Evolutionary conservation across 1,140 invertebrate genomes (phyloP).

Genomic region (Bombus difficillimus): DNA sequence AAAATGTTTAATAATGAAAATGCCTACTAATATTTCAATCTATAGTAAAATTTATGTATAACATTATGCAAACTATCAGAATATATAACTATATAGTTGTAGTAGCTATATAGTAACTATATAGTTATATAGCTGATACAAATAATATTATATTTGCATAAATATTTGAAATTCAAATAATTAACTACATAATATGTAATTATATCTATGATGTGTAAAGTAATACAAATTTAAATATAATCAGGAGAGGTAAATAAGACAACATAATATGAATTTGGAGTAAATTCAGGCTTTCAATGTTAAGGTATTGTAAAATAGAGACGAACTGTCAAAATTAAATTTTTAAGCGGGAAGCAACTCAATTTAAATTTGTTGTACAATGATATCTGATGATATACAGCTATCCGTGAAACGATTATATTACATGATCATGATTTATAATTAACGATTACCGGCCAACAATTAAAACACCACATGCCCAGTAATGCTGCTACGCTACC

Average conservation of each 20-base stretch:
- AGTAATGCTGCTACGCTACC: background rate
- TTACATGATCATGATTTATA: background rate
- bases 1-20: background rate
- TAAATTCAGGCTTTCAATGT: background rate
- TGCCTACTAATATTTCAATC: background rate
- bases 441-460: background rate
- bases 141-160: background rate
- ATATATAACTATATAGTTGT: background rate
- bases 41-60: background rate
- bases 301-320: background rate
- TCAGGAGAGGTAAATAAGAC: background rate
- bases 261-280: background rate
- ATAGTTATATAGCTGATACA: too few species aligned
- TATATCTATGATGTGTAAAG: background rate
- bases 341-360: background rate
- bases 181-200: background rate
- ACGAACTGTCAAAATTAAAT: background rate
- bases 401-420: too few species aligned
- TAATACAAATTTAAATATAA: background rate
- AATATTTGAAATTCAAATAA: background rate
- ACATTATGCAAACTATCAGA: background rate
- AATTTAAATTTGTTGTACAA: background rate
- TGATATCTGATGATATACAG: too few species aligned
- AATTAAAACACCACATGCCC: background rate
- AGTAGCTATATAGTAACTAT: background rate